A percentile compares a stretch with the other conserved stretches of the same genome.
These are phyloP conservation scores for Drosophila trapezifrons DNA, from an alignment of 1,140 invertebrate genomes.

Conservation along the genomic window DNA sequence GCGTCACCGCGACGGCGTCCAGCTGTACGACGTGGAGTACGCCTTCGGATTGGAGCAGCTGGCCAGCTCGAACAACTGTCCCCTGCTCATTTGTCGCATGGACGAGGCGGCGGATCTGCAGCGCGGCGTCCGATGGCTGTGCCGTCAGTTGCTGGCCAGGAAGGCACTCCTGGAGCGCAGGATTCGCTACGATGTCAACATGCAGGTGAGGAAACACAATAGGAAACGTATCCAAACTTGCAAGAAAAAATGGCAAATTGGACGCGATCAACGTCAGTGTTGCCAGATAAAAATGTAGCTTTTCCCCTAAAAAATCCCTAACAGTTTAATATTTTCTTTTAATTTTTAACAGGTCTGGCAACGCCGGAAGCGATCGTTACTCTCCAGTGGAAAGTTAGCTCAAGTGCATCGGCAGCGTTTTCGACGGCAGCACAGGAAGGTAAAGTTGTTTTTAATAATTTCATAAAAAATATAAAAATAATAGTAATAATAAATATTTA, in stretches of 20 bases:
- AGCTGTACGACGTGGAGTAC: slow-evolving; percentile 76
- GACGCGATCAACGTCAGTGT: neutral
- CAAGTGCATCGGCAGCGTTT: slow-evolving; percentile 67
- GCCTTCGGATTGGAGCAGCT: slow-evolving; percentile 62
- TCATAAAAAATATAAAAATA: no score
- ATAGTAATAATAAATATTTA: neutral
- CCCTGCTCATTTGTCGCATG: slow-evolving; percentile 60
- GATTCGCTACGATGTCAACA: slow-evolving; percentile 68
- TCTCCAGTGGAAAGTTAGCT: slow-evolving; percentile 49
- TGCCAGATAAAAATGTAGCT: no score
- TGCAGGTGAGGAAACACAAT: slow-evolving; percentile 45
- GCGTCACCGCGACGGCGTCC: slow-evolving; percentile 59
- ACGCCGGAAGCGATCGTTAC: slow-evolving; percentile 41
- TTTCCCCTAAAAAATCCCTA: no score
- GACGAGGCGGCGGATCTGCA: slow-evolving; percentile 25
- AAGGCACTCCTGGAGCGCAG: slow-evolving; percentile 41
- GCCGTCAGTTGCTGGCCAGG: slow-evolving; percentile 44
- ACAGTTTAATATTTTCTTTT: neutral
- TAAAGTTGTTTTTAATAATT: neutral
- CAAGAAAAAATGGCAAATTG: neutral
- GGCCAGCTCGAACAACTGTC: slow-evolving; percentile 44
- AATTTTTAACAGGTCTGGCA: slow-evolving; percentile 43
- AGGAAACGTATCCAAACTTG: neutral
- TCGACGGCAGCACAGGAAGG: slow-evolving; percentile 47
- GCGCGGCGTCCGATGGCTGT: slow-evolving; percentile 55